These are phyloP conservation scores for Euproctis similis DNA, from an alignment of 2,888 invertebrate genomes.

Conservation along the genomic window DNA sequence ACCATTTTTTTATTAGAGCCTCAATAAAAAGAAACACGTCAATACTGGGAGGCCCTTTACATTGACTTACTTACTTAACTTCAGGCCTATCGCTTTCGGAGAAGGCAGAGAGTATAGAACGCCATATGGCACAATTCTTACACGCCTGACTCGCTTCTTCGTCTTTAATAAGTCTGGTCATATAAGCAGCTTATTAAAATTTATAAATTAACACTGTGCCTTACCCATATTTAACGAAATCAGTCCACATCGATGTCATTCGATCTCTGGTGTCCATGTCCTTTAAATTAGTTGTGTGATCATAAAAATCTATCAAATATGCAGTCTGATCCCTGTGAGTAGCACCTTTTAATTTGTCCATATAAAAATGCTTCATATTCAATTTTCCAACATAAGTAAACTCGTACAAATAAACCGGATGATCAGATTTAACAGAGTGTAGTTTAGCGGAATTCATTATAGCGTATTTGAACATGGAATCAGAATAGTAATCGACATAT, in stretches of 20 bases:
- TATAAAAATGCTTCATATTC: constrained; percentile 47
- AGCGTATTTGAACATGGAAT: constrained; percentile 59
- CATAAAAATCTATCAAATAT: constrained; percentile 54
- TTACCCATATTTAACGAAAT: constrained; percentile 58
- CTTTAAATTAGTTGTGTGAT: constrained; percentile 37
- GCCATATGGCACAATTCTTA: too few species aligned
- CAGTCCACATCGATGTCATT: constrained; percentile 60
- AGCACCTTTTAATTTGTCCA: constrained; percentile 54
- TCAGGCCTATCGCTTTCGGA: too few species aligned
- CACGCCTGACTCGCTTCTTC: too few species aligned
- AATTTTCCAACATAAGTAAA: constrained; percentile 56
- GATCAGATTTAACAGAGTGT: constrained; percentile 33
- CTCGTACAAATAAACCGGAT: constrained; percentile 52
- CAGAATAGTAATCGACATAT: constrained; percentile 60
- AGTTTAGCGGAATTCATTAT: constrained; percentile 55
- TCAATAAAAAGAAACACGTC: too few species aligned
- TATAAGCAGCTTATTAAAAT: too few species aligned
- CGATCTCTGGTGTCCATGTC: constrained; percentile 55
- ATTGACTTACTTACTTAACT: too few species aligned
- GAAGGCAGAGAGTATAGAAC: too few species aligned
- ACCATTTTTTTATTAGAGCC: too few species aligned
- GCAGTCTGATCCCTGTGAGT: constrained; percentile 63
- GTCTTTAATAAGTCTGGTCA: too few species aligned
- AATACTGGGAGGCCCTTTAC: too few species aligned
- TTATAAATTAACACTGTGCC: constrained; percentile 15